Base-by-base conservation (phyloP, 2,113 vertebrate species). In the Trachemys scripta region DNA sequence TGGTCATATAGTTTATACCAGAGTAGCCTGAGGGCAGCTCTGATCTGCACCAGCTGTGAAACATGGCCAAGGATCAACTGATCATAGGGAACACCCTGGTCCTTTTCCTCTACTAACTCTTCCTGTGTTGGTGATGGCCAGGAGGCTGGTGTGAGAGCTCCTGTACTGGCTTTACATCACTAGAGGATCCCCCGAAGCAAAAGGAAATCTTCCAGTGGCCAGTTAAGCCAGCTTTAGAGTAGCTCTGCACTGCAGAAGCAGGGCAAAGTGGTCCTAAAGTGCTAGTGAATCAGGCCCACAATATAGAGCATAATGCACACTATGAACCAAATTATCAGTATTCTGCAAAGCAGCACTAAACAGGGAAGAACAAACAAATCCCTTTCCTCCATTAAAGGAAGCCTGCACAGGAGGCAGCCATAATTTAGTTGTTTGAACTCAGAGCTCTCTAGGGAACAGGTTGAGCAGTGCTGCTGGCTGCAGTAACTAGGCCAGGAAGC, bases 31-130 rank as follows among this genome's bases (percentile, higher is more conserved):
- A 65, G 31, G 29, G 5, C 3, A 82, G 62, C 45, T 65, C 59
- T 65, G 84, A 49, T 72, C 1, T 47, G 4, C 82, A 38, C 45
- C 82, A 65, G n/a, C 20, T 50, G 6, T 8, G 57, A 88, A 90
- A 72, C 4, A 3, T 69, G 45, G 2, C 4, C 76, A 78, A 78
- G 65, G 49, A 22, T 85, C 49, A 80, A 88, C 38, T 2, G 29
- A 29, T 12, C 2, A 0, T 79, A 4, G 78, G 47, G 19, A 19
- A 78, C 1, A n/a, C 0, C 0, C 76, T 10, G 89, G 53, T 54
- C 27, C 3, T 51, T 3, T 2, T 3, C 50, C 10, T 50, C 62
- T 49, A 65, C 14, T 31, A 4, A 29, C 4, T 16, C 1, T 31
- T 1, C 0, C 51, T 62, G 24, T 42, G 50, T 51, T 51, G 45